Percentiles rank a stretch among this genome's conserved stretches.
These are phyloP conservation scores for Chrysodeixis includens DNA, from an alignment of 2,888 invertebrate species.

Conservation along the genomic window DNA sequence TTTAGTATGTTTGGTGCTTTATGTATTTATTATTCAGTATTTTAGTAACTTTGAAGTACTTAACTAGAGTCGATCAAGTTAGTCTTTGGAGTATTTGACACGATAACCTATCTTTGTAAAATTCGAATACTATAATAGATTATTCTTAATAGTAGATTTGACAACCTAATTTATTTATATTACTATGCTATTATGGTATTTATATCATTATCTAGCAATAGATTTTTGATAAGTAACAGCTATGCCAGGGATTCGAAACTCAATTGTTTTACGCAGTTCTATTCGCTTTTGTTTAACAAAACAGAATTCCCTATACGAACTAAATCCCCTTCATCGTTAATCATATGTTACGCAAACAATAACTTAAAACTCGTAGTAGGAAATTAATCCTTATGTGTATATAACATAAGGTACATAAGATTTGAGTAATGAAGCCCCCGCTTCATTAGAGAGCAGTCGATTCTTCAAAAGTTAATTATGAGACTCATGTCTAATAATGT, in stretches of 20 bases:
- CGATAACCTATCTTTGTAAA: too few relatives aligned
- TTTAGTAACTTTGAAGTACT: too few relatives aligned
- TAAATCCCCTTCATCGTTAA: not conserved
- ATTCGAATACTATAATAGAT: too few relatives aligned
- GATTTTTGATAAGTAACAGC: too few relatives aligned
- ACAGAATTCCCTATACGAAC: not conserved
- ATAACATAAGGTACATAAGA: slow-evolving; percentile 48
- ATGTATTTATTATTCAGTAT: too few relatives aligned
- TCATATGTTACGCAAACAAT: slow-evolving; percentile 2
- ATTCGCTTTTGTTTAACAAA: not conserved
- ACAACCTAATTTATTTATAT: too few relatives aligned
- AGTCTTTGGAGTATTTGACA: too few relatives aligned
- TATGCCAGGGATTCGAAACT: too few relatives aligned
- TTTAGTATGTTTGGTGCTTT: not conserved
- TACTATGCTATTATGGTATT: too few relatives aligned
- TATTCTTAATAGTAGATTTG: too few relatives aligned
- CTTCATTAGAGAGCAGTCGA: slow-evolving; percentile 79
- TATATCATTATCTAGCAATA: too few relatives aligned
- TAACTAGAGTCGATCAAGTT: too few relatives aligned
- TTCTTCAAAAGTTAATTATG: slow-evolving; percentile 85
- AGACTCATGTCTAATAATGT: slow-evolving; percentile 79
- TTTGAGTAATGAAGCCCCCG: slow-evolving; percentile 74
- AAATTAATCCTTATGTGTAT: slow-evolving; percentile 44
- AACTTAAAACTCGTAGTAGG: slow-evolving; percentile 13
- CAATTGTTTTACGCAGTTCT: not conserved